These are phyloP conservation scores for Tichodroma muraria DNA, from an alignment of 2,113 vertebrate species.

Conservation along the genomic window DNA sequence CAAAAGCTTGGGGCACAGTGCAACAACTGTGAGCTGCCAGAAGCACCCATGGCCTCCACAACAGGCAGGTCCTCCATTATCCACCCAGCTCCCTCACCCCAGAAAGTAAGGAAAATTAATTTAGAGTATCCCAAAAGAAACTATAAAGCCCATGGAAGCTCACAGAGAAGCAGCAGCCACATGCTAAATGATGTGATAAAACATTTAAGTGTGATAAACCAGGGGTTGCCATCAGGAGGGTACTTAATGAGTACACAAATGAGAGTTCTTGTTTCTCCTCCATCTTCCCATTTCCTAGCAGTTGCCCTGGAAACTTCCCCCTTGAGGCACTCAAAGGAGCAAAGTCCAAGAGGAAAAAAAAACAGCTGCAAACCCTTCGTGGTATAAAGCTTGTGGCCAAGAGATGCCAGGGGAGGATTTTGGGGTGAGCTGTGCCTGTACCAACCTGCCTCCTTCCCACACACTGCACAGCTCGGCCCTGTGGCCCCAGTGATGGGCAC, in stretches of 20 bases:
- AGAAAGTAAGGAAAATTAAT: neutral
- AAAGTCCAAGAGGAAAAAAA: neutral
- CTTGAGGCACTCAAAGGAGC: fast-evolving
- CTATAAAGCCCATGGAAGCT: neutral
- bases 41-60: neutral
- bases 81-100: neutral
- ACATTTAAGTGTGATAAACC: neutral
- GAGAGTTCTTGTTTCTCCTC: neutral
- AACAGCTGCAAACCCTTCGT: fast-evolving
- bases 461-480: neutral
- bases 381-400: neutral
- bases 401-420: neutral
- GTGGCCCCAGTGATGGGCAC: neutral
- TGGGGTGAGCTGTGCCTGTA: neutral
- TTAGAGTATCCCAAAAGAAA: neutral
- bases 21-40: neutral
- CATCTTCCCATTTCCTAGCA: neutral
- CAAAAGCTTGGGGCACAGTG: neutral
- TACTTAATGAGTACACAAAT: neutral
- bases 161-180: fast-evolving
- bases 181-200: neutral
- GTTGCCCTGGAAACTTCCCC: neutral
- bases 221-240: neutral
- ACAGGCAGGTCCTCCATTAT: neutral
- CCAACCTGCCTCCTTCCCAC: neutral